phyloP scores from a whole-genome alignment of 2,888 invertebrate species.

The Embidobia sp. region DNA sequence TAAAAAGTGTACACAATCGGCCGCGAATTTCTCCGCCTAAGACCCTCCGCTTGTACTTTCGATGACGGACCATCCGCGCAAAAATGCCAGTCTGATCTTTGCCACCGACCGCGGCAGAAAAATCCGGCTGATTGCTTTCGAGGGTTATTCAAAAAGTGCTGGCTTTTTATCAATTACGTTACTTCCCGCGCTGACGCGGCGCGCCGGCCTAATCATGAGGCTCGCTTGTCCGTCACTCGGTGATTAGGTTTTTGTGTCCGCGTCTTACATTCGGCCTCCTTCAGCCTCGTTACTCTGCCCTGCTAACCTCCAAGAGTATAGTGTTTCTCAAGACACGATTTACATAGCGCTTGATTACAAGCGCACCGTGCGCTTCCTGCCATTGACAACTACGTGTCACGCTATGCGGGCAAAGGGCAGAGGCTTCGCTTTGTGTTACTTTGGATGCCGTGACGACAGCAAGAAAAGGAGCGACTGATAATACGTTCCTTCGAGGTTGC shows the following conservation, averaged over 20 bases:
- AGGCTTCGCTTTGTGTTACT: slow-evolving; percentile 29
- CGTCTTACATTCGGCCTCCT: slow-evolving; percentile 8
- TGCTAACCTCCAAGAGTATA: slow-evolving; percentile 54
- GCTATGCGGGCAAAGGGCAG: slow-evolving; percentile 29
- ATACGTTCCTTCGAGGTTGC: slow-evolving; percentile 6
- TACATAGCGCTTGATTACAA: slow-evolving; percentile 45
- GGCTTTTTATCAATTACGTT: no score
- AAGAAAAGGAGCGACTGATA: slow-evolving; percentile 16
- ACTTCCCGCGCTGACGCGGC: no score
- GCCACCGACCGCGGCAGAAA: no score
- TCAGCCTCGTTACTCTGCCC: slow-evolving; percentile 46
- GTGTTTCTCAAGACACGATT: slow-evolving; percentile 50
- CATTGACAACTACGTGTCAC: slow-evolving; percentile 45
- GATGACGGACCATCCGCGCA: no score
- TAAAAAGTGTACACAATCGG: no score
- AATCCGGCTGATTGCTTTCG: no score
- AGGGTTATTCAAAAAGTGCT: no score
- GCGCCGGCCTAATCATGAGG: no score
- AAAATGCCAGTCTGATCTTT: no score
- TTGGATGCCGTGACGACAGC: slow-evolving; percentile 22
- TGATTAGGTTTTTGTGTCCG: slow-evolving; percentile 45
- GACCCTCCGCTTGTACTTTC: no score
- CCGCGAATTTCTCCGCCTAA: no score
- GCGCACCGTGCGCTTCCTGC: slow-evolving; percentile 41
- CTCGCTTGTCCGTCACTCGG: slow-evolving; percentile 23